phyloP scores from a whole-genome alignment of 2,797 vertebrate species.

The Rhinoraja longicauda region DNA sequence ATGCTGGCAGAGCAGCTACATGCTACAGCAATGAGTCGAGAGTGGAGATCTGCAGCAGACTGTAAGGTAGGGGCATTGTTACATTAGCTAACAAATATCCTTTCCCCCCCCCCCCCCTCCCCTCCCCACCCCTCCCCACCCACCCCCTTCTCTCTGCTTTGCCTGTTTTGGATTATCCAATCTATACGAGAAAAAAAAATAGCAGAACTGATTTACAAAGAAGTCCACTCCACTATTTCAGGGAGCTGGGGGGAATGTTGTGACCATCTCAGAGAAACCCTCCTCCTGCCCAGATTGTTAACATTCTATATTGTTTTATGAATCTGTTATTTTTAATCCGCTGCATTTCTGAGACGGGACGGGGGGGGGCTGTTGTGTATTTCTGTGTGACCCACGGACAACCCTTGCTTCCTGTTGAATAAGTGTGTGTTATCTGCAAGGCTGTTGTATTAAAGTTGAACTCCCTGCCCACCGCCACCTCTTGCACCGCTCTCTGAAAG shows the following conservation, averaged over 20 bases:
- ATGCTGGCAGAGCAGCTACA: neutral
- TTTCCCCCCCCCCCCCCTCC: neutral
- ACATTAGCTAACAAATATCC: neutral
- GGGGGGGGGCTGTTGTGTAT: too few species aligned
- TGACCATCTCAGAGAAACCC: neutral
- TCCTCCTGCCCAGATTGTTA: neutral
- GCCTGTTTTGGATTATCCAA: neutral
- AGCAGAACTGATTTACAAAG: neutral
- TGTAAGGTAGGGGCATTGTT: conserved; percentile 18
- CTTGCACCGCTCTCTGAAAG: neutral
- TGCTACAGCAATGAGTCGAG: neutral
- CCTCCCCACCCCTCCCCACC: too few species aligned
- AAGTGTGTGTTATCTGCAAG: conserved; percentile 14
- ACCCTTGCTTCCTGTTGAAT: conserved; percentile 15
- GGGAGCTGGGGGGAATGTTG: neutral
- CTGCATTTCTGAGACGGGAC: conserved; percentile 12
- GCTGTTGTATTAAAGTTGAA: neutral
- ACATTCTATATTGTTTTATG: neutral
- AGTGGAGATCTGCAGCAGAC: neutral
- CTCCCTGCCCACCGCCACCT: neutral
- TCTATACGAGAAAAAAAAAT: neutral
- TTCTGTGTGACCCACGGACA: neutral
- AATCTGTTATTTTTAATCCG: neutral
- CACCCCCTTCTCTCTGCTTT: neutral
- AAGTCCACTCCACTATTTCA: conserved; percentile 22